Evolutionary conservation across 2,113 vertebrate genomes (phyloP), one percentile per base, ranked within the genome.

Genomic region (Panurus biarmicus): DNA sequence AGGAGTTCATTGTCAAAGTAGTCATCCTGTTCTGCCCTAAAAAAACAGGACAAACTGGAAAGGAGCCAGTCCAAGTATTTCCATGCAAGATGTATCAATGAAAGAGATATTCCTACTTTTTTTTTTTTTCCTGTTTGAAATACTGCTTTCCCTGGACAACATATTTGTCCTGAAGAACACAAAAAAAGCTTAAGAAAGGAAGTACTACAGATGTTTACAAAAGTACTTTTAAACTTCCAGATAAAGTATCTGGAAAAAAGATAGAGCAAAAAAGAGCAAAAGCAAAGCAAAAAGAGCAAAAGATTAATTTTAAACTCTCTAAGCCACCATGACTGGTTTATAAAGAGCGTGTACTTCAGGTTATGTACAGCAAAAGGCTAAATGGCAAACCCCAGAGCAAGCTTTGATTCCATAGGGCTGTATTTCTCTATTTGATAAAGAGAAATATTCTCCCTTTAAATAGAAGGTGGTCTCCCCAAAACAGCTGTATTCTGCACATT

Each of bases 1-100:
- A 93, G 50, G 86, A 80, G 7, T 12, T n/a, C 19, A 4, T 69
- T 86, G 38, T 33, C 74, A 62, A 48, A 66, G 17, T 7, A 75
- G 12, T 35, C 64, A 69, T 11, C 33, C 5, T 31, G 58, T 60
- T 8, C 66, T 76, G 29, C 44, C 44, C 45, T 17, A 6, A 19
- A 25, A 54, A 76, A 57, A 40, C 44, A 10, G 20, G 20, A 44
- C 26, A 57, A 50, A 58, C 16, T 17, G 15, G 24, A 38, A 50
- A 33, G 14, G 19, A 54, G 38, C 7, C 10, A 48, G 38, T 23
- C 22, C 36, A 13, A 73, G 24, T 61, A 33, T 28, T 69, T 66
- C 60, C 0, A 0, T 73, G 28, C 12, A 35, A 36, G 19, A 6
- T 12, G 24, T 1, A 70, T n/a, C 72, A 61, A 16, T 29, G 45